Conservation (phyloP, 2,888 invertebrate species). For the Caradrina clavipalpis region DNA sequence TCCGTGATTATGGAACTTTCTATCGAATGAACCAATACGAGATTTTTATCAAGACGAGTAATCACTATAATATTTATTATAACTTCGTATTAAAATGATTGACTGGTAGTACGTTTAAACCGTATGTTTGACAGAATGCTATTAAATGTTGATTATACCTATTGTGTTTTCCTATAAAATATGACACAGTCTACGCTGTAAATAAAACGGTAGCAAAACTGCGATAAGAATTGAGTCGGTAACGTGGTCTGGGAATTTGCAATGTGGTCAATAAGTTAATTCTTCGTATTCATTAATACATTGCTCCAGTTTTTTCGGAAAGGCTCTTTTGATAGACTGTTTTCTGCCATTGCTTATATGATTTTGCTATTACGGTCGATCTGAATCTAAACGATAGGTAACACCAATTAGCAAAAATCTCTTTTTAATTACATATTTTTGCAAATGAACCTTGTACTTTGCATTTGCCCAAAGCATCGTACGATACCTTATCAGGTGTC, state of each 20-base stretch:
- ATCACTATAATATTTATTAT: no score
- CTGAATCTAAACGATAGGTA: no score
- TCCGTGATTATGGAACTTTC: not conserved
- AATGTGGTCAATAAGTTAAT: slow-evolving; percentile 7
- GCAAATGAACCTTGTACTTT: slow-evolving; percentile 21
- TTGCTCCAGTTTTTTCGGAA: no score
- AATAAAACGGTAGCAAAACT: slow-evolving; percentile 5
- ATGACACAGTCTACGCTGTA: not conserved
- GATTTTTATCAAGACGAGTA: no score
- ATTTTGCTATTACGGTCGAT: no score
- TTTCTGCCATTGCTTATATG: no score
- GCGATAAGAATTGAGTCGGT: slow-evolving; percentile 21
- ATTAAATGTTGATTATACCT: not conserved
- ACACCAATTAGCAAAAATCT: not conserved
- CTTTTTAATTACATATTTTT: not conserved
- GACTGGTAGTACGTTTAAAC: not conserved
- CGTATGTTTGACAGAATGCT: not conserved
- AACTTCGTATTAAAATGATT: not conserved
- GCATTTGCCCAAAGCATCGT: slow-evolving; percentile 28
- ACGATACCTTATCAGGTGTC: slow-evolving; percentile 50
- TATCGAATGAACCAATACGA: no score
- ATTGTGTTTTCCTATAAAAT: slow-evolving; percentile 31
- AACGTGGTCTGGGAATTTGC: not conserved
- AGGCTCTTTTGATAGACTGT: no score
- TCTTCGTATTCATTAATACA: not conserved